These are phyloP conservation scores for Dromiciops gliroides DNA, from an alignment of 2,113 vertebrate species.

Conservation along the genomic window DNA sequence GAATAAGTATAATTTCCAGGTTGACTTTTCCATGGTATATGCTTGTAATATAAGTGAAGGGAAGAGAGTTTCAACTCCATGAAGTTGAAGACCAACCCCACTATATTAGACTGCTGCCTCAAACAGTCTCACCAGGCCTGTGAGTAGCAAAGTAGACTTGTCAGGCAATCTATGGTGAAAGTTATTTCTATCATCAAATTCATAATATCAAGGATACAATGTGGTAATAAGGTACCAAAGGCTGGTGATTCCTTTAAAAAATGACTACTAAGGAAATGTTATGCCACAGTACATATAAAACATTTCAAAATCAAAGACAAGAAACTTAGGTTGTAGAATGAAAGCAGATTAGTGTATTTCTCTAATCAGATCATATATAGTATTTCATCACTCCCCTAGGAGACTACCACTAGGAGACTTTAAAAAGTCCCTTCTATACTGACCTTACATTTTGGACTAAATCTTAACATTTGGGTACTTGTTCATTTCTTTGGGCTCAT, in stretches of 20 bases:
- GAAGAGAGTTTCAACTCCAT: constrained; percentile 29
- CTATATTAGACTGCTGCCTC: background rate
- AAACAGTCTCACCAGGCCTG: background rate
- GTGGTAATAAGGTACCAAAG: background rate
- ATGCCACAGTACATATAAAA: background rate
- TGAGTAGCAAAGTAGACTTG: constrained; percentile 35
- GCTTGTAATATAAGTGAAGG: constrained; percentile 26
- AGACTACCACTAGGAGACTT: background rate
- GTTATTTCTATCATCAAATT: constrained; percentile 36
- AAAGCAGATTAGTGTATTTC: background rate
- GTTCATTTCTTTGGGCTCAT: background rate
- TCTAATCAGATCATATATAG: background rate
- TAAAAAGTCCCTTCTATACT: background rate
- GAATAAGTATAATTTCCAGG: constrained; percentile 22
- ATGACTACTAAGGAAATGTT: constrained; percentile 16
- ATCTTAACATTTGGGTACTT: background rate
- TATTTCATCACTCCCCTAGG: background rate
- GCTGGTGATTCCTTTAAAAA: constrained; percentile 6
- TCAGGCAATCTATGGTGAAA: background rate
- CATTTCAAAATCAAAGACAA: background rate
- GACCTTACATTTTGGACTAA: background rate
- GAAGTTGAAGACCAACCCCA: background rate
- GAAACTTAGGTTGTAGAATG: background rate
- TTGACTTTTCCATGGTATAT: background rate
- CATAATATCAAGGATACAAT: constrained; percentile 16